Base-by-base conservation (phyloP, 2,888 invertebrate genomes). In the Melieria crassipennis region DNA sequence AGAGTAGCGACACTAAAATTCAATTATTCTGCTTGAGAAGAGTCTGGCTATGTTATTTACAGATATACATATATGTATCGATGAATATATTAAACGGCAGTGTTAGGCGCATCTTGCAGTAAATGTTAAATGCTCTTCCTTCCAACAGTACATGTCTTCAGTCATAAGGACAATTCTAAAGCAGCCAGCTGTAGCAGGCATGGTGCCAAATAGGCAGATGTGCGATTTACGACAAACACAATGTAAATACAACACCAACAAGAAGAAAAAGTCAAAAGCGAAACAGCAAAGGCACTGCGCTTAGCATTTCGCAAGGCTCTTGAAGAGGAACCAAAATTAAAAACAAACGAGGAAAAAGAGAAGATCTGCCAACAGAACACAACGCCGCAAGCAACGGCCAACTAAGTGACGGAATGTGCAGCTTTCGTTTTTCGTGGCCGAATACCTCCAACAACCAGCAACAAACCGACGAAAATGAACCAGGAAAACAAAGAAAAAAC, bases 171-270 rank as follows among this genome's bases (percentile, higher is more conserved):
- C 30, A 30, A 30, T 30, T 30, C 30, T 30, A 30, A 30, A 30
- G 30, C 30, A 30, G 30, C 30, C 30, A 30, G 30, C 30, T 30
- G 30, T 4, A 58, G n/a, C n/a, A 30, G 42, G 6, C 58, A 45
- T 55, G 4, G 16, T 63, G 62, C 46, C 11, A 63, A 63, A 60
- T 45, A 11, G 42, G 64, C 64, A 64, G 50, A 64, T 52, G 50
- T 42, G 30, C 42, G 5, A 47, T 42, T 11, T 64, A 13, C 7
- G 43, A 16, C n/a, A 5, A 13, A 47, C 30, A 64, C 48, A 64
- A 64, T 50, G 10, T 30, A 30, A 30, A n/a, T 50, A 50, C 6
- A n/a, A 42, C 11, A 11, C 30, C 30, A 30, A 48, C 9, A 7
- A 9, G 30, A 47, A 52, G n/a, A 42, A 42, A n/a, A 50, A 7